Base-by-base conservation (phyloP, 2,888 invertebrate species). In the Harpalus rubripes region DNA sequence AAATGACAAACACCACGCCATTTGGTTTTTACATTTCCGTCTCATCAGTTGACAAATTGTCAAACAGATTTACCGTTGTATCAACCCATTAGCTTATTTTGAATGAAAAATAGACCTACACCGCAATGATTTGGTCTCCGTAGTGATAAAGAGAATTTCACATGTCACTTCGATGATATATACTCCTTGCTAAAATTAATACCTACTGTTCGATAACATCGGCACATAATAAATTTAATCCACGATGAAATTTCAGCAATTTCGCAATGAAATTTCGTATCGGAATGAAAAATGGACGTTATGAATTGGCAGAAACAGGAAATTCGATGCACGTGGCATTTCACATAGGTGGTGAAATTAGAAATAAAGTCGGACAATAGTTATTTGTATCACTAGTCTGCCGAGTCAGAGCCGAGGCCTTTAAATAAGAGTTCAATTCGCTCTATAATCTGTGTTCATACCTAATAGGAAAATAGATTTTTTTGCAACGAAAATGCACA, bases 161-260 rank as follows among this genome's bases (percentile, higher is more conserved):
- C 18, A 22, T 22, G 18, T 18, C 10, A 22, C 18, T 12, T 10
- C n/a, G 22, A 39, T 68, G 68, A 68, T 32, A 68, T 68, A 39
- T 68, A 12, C 15, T 39, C 5, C 68, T 32, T 68, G 68, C 8
- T 26, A 10, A 68, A 68, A 68, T 68, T 68, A 68, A 68, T 68
- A 39, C 39, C 68, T 32, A 15, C n/a, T 7, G 68, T 39, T 68
- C 68, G 68, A 68, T 68, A 68, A 15, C 68, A 68, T 68, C 68
- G 68, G 32, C 68, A 68, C 68, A 68, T 68, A 68, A 68, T 68
- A 68, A 68, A 68, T 68, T 68, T 68, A 68, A 68, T 68, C 39
- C 32, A n/a, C 68, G 68, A 68, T 68, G 68, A 68, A 68, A 68
- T 68, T 68, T 39, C 68, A 68, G 39, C 68, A 68, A 68, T 68